Conservation (phyloP, 2,797 vertebrate genomes). For the Arnoldichthys spilopterus region DNA sequence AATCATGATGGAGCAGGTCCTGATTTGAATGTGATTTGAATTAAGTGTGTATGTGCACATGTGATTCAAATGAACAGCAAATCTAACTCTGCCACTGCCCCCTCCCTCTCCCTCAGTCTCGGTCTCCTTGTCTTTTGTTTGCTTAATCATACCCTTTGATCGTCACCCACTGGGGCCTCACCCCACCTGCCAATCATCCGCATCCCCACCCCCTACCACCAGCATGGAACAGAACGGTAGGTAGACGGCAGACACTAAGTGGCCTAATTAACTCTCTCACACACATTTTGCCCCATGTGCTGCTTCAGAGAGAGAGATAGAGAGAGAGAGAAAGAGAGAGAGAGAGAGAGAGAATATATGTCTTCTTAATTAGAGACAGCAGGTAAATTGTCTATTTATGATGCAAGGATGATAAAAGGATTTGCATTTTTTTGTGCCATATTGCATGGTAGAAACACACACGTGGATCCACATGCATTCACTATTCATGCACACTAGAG, state of each 20-base stretch:
- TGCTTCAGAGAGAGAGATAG: neutral
- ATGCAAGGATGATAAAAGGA: neutral
- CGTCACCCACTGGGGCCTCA: constrained; percentile 37
- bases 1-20: constrained; percentile 16
- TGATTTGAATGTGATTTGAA: constrained; percentile 45
- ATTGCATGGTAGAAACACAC: neutral
- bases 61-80: constrained; percentile 34
- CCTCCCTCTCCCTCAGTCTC: neutral
- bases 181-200: constrained; percentile 54
- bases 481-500: constrained; percentile 5
- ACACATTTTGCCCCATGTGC: constrained; percentile 29
- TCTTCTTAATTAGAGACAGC: constrained; percentile 26
- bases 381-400: constrained; percentile 9
- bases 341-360: neutral
- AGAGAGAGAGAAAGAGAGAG: neutral
- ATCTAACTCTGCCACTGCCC: neutral
- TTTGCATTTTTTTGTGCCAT: neutral
- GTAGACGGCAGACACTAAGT: constrained; percentile 53
- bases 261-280: constrained; percentile 58
- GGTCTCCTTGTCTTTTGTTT: constrained; percentile 50
- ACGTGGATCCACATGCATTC: neutral
- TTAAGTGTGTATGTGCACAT: constrained; percentile 6
- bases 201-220: constrained; percentile 37
- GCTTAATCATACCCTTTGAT: constrained; percentile 52
- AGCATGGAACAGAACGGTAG: constrained; percentile 31